Evolutionary conservation across 1,140 invertebrate genomes (phyloP), one percentile per base, ranked within the genome.

Genomic region (Listronotus oregonensis): DNA sequence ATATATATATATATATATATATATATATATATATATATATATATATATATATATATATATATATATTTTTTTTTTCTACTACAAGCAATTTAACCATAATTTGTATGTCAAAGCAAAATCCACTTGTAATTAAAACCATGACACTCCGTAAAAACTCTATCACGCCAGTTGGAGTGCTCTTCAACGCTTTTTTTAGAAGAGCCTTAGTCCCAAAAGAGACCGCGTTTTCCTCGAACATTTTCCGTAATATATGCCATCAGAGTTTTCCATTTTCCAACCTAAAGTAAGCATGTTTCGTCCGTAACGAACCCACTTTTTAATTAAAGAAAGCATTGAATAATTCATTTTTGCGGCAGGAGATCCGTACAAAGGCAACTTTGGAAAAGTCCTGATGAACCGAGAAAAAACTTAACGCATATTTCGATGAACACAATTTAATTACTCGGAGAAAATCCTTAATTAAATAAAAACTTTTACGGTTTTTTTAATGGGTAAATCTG

Each of bases 321-420:
- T 66, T 66, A 66, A 66, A 66, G 64, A 66, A 60, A 61, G 57
- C 57, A 66, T 59, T 66, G 64, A 66, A 66, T 66, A 27, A 66
- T 68, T 68, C 66, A 58, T 68, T 64, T 64, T 67, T 57, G 50
- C 65, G 60, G 55, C 56, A 54, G 49, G 59, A 50, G 59, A 59
- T 31, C 34, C 15, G 21, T 21, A 50, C 60, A 63, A 64, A 64
- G 50, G 43, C 63, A 47, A 40, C 55, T 58, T 52, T 43, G 3
- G 27, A 14, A 14, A 50, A 34, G 14, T 56, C 52, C 64, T 66
- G 59, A 66, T 66, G 64, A 66, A 59, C 46, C 55, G 40, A 37
- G 56, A 60, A 66, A 66, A 66, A 66, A 66, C 56, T 66, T 59
- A 66, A 66, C 55, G 62, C 62, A 64, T 64, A 47, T 64, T 32